Base-by-base conservation (phyloP, 2,888 invertebrate species). In the Agriotes lineatus region DNA sequence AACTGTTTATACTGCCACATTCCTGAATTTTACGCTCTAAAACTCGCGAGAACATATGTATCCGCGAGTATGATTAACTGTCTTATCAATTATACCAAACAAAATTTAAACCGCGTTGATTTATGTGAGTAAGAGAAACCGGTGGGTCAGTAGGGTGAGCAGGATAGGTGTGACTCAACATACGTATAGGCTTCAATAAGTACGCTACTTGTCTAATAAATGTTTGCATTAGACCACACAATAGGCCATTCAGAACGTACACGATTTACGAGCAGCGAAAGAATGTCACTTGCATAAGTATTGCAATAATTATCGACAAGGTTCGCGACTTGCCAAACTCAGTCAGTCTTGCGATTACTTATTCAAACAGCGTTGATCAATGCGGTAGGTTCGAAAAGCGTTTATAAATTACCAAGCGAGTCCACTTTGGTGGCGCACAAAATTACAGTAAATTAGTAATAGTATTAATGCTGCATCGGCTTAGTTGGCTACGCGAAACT, bases 241-340 rank as follows among this genome's bases (percentile, higher is more conserved):
- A 78, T 78, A 74, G 78, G 77, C 75, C 71, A 75, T 74, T 75
- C 62, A 73, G 73, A 75, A 74, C 77, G 76, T 76, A 75, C 74
- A 75, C 79, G 78, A 79, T 81, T 82, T 81, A 82, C 81, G 81
- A 81, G 75, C 78, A 75, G 72, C 67, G 74, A 69, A 69, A 75
- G 67, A 57, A 68, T 77, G 77, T 74, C 80, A 72, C 68, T 70
- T 69, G 82, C 79, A 82, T 82, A 80, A 81, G 79, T 80, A 82
- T 82, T 77, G 81, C 81, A 80, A 79, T 80, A 78, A 82, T 82
- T 81, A 81, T 73, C 73, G 69, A 72, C 77, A 72, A 78, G 75
- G 75, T 73, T 72, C 58, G 63, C 68, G 69, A 71, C 74, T 77
- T 74, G 73, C 72, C 74, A 75, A 77, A 70, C 66, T 33, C n/a